Evolutionary conservation across 1,140 invertebrate genomes (phyloP), one percentile per base, ranked within the genome.

Genomic region (Drosophila burlai): DNA sequence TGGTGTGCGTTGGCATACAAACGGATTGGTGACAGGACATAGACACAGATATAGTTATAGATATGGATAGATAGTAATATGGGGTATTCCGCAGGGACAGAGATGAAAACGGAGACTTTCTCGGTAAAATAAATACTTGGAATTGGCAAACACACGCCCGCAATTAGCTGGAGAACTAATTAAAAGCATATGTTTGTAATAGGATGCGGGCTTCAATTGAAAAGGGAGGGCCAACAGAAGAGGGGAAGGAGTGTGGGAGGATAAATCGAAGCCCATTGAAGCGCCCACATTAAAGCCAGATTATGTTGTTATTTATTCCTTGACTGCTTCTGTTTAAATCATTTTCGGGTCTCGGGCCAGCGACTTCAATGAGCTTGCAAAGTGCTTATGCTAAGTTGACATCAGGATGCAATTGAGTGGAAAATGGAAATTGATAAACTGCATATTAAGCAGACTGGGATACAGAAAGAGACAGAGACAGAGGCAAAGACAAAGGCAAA

Each of bases 341-440:
- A 16, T 45, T 52, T 65, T 54, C 9, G 45, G 61, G n/a, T 55
- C 21, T 57, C 36, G 34, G 26, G 15, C 34, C 24, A 42, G 38
- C 24, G 31, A 62, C 34, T 76, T 60, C 64, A 77, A 61, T 69
- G 75, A 67, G 64, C 29, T 49, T 45, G 49, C 73, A 29, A 42
- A 64, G 46, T 49, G 47, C 43, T 81, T 76, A 62, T 57, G 43
- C 49, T 46, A 66, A 77, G 57, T 52, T 66, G 60, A 34, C 57
- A 60, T 60, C 42, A 71, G 58, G 64, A 62, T 50, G 61, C 76
- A 76, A 66, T 76, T 81, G 55, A 72, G 49, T 42, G 71, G 60
- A 65, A 80, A 60, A 65, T 66, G 60, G 43, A 52, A 58, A 60
- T 50, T 72, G 67, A 73, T 72, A 54, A 59, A 76, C 45, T 71